A percentile compares a stretch with the other conserved stretches of the same genome.
Evolutionary conservation across 1,140 invertebrate genomes (phyloP).

Genomic region (Drosophila pseudoananassae): DNA sequence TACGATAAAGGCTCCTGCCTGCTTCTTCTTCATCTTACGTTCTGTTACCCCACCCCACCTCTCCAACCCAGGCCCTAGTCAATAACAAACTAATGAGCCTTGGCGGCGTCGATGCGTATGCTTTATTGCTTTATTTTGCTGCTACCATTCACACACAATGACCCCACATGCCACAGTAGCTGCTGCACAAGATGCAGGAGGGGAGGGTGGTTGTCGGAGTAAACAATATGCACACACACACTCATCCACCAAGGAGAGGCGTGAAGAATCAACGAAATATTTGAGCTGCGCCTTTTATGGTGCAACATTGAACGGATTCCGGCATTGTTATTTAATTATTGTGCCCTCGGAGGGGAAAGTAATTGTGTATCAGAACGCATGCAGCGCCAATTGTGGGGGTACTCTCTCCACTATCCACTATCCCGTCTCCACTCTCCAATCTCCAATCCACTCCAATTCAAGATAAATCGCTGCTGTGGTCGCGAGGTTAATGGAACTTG

Average conservation of each 20-base stretch:
- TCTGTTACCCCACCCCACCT: background rate
- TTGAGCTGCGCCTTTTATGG: conserved; percentile 13
- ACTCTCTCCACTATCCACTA: background rate
- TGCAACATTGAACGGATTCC: conserved; percentile 53
- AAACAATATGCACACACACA: conserved; percentile 26
- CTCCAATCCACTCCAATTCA: conserved; percentile 17
- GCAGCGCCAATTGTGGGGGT: conserved; percentile 22
- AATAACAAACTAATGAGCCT: conserved; percentile 81
- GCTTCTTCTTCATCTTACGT: conserved; percentile 27
- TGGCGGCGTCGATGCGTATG: conserved; percentile 64
- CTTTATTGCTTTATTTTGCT: conserved; percentile 76
- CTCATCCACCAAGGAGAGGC: conserved; percentile 11
- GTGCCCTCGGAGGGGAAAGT: conserved; percentile 40
- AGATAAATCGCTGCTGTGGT: conserved; percentile 46
- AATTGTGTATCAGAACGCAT: conserved; percentile 22
- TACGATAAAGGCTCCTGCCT: conserved; percentile 65
- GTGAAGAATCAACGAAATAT: conserved; percentile 53
- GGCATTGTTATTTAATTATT: conserved; percentile 59
- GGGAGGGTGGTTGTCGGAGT: conserved; percentile 19
- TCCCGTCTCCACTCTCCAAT: too few relatives aligned
- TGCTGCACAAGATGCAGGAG: conserved; percentile 29
- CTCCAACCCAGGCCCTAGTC: conserved; percentile 51
- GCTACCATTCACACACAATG: conserved; percentile 75
- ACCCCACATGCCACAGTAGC: conserved; percentile 66
- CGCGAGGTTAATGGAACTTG: conserved; percentile 36